Evolutionary conservation across 2,888 invertebrate species (phyloP), one percentile per base, ranked within the genome.

Genomic region (Sarcophaga variegata): DNA sequence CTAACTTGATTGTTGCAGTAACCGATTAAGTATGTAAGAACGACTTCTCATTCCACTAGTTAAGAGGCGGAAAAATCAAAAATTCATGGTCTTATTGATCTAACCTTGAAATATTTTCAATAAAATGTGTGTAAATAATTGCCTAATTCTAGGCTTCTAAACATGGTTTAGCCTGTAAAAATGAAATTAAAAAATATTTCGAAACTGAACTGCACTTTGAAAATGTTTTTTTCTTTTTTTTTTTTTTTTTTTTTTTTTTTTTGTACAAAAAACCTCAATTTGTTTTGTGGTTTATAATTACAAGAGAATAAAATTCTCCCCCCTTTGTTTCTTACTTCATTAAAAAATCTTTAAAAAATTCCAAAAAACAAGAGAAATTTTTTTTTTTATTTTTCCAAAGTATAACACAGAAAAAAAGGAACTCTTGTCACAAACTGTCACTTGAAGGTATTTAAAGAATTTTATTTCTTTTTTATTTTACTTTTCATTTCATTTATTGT

Each of bases 391-490:
- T 10, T 62, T 37, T 72, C 1, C 20, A 74, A 63, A 63, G 60
- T 63, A 77, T 75, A 67, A 49, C 60, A 45, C 76, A 83, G 17
- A 74, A 66, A 69, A 77, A 79, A 78, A 54, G 54, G 17, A 5
- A 12, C 62, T 59, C 63, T 76, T 86, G 88, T 88, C 88, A 88
- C 88, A 89, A 85, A 88, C 88, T 89, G 89, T 88, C 89, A 89
- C 88, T 89, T 87, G 83, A 88, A 88, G 88, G 85, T 84, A 89
- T 86, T 83, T 54, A 54, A 14, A 14, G 12, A 54, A 14, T 54
- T 54, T 54, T 49, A 20, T 22, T 14, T 54, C 14, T 49, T 5
- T 4, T 17, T 54, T 17, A 54, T 87, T 88, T 84, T 82, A 22
- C 17, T 75, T 70, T 37, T 37, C 37, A 14, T 54, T 17, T 12